Evolutionary conservation across 2,113 vertebrate genomes (phyloP), one percentile per base, ranked within the genome.

Genomic region (Engraulis encrasicolus): DNA sequence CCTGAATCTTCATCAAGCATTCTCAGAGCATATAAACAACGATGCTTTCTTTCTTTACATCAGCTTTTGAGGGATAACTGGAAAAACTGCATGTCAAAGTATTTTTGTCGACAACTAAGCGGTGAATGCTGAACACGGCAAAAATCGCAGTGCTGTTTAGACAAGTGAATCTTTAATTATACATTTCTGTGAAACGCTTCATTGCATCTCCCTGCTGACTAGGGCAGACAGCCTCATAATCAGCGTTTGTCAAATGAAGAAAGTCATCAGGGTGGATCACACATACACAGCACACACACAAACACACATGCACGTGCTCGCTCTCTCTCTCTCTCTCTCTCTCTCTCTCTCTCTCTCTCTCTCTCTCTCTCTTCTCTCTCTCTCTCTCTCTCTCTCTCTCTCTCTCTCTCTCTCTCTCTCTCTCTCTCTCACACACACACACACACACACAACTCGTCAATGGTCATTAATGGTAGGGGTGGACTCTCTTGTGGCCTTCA

Each of bases 231-330:
- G 66, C 2, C 58, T 66, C 23, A 66, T 66, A 66, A 66, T 66
- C 58, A 66, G n/a, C 2, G 58, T 66, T 66, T 66, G 58, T 66
- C 23, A 15, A 66, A 31, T 9, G n/a, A 66, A 66, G n/a, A 66
- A 66, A 66, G 58, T 31, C 58, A 66, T 66, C 58, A 66, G 27
- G 58, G 58, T 66, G 23, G 27, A 66, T 66, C 23, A 66, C 58
- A 66, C 58, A 66, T 27, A 27, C 58, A 66, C 52, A 58, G n/a
- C 52, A 20, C 2, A n/a, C 2, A 58, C 1, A n/a, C 52, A 58
- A 18, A 45, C 40, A 45, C 40, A 45, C 40, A 45, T n/a, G n/a
- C n/a, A n/a, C n/a, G n/a, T n/a, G n/a, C n/a, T n/a, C n/a, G n/a
- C 40, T 45, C 40, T 45, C n/a, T 45, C 40, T 45, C 40, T 45